phyloP scores from a whole-genome alignment of 2,888 invertebrate genomes.

The Pachydiplax longipennis region DNA sequence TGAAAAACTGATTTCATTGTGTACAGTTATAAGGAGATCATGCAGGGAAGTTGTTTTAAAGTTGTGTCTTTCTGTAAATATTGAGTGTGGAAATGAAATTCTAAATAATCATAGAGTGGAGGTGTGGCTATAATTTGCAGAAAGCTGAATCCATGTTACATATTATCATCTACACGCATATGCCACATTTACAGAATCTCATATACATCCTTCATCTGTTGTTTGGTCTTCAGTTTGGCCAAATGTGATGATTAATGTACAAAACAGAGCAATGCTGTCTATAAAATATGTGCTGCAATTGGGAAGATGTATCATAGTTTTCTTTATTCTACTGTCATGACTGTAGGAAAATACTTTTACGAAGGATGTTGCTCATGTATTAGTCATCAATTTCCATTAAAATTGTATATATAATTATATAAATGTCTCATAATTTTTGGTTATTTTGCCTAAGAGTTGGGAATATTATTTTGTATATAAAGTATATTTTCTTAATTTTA shows the following conservation, averaged over 20 bases:
- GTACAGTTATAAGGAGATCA: neutral
- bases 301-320: neutral
- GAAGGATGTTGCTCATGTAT: neutral
- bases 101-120: neutral
- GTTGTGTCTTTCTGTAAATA: neutral
- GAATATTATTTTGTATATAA: constrained; percentile 20
- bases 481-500: neutral
- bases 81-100: neutral
- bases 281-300: neutral
- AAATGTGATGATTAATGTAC: constrained; percentile 41
- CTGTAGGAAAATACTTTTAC: neutral
- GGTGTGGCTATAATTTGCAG: neutral
- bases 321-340: neutral
- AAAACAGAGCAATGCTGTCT: neutral
- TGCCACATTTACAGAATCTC: neutral
- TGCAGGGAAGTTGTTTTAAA: neutral
- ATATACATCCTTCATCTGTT: constrained; percentile 6
- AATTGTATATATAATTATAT: neutral
- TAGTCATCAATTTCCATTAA: neutral
- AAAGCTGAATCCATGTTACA: neutral
- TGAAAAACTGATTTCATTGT: neutral
- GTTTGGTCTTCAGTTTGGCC: constrained; percentile 9
- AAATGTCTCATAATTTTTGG: neutral
- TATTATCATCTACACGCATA: neutral
- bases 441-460: neutral